Conservation (phyloP, 2,888 invertebrate species). For the Abrostola tripartita region DNA sequence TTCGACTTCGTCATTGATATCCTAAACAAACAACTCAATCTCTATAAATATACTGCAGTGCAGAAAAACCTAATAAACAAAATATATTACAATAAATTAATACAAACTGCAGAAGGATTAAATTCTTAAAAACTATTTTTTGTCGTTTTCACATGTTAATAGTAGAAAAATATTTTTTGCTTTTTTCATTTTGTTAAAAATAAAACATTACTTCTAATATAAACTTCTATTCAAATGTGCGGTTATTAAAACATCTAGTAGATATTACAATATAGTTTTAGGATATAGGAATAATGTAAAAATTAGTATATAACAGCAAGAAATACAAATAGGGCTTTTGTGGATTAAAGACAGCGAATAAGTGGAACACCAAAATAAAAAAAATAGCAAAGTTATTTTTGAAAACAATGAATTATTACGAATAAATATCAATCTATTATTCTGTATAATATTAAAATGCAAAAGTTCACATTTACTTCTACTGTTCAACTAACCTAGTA, state of each 20-base stretch:
- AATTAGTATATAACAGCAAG: conserved; percentile 13
- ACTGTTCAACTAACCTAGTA: conserved; percentile 45
- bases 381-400: not conserved
- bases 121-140: conserved; percentile 15
- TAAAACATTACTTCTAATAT: conserved; percentile 33
- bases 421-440: not conserved
- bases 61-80: conserved; percentile 18
- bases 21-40: conserved; percentile 46
- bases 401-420: not conserved
- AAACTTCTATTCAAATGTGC: conserved; percentile 47
- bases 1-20: conserved; percentile 73
- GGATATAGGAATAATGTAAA: conserved; percentile 15
- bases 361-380: not conserved
- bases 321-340: conserved; percentile 32
- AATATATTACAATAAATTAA: conserved; percentile 1
- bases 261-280: conserved; percentile 32
- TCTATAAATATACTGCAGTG: conserved; percentile 33
- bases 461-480: conserved; percentile 38
- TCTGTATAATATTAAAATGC: conserved; percentile 27
- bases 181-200: conserved; percentile 46
- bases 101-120: conserved; percentile 29
- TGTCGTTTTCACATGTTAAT: conserved; percentile 15
- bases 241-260: conserved; percentile 50
- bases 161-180: conserved; percentile 63
- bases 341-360: conserved; percentile 3